Base-by-base conservation (phyloP, 2,113 vertebrate genomes). In the Typhlomys cinereus region DNA sequence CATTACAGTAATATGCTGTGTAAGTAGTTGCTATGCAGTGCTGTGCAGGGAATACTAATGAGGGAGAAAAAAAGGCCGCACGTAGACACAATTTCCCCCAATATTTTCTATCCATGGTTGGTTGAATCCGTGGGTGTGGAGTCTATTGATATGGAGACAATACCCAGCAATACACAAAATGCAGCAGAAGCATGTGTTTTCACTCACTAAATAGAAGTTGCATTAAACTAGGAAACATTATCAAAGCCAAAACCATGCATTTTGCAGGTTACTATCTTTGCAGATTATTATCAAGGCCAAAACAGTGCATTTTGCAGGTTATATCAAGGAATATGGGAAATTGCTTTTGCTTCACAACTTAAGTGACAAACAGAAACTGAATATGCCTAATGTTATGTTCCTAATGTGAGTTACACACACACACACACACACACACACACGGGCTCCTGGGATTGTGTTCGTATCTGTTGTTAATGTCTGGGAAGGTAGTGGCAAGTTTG, bases 241-340 rank as follows among this genome's bases (percentile, higher is more conserved):
- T n/a, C n/a, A n/a, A n/a, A n/a, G 13, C 46, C 23, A 83, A 34
- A 36, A 15, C 92, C 87, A 87, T 59, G 44, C 1, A 13, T 88
- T 85, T 90, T 59, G 46, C 79, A 74, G 34, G 29, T 76, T 87
- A 93, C 48, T 75, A 46, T 84, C 41, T 50, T 78, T 90, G 73
- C 9, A 36, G 48, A 83, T 15, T 86, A 69, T n/a, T n/a, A n/a
- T n/a, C n/a, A n/a, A n/a, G n/a, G 13, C 46, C 23, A 83, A 34
- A 36, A 15, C 92, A 90, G 84, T 59, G 44, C 1, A 13, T 88
- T 85, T 90, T 59, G 46, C 79, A 74, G 34, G 29, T 73, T 78
- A 67, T 57, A 70, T 79, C 44, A 85, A 70, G n/a, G 31, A 85
- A 39, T 74, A 80, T 20, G 74, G 39, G n/a, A 90, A 90, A 36